Conservation (phyloP, 2,888 invertebrate species). For the Agonopterix arenella region DNA sequence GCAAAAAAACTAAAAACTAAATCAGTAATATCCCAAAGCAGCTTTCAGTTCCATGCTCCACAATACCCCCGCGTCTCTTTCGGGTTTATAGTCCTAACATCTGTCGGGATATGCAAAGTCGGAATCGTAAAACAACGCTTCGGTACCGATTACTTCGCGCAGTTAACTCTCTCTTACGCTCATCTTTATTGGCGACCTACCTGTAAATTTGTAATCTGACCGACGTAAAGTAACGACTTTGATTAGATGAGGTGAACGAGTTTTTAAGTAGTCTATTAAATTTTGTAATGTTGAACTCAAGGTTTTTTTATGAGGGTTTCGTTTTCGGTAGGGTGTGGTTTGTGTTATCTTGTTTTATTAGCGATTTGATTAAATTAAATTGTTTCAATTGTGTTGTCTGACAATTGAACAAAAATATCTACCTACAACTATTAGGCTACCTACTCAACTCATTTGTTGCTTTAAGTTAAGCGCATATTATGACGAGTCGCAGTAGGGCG, state of each 20-base stretch:
- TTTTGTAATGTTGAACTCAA: constrained; percentile 13
- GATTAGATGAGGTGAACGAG: constrained; percentile 46
- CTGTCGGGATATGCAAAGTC: constrained; percentile 69
- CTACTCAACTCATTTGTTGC: too few species aligned
- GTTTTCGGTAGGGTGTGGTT: too few species aligned
- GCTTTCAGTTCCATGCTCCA: constrained; percentile 28
- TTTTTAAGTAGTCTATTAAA: constrained; percentile 25
- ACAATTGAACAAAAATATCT: too few species aligned
- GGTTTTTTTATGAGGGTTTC: background rate
- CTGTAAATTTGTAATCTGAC: constrained; percentile 63
- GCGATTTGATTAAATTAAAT: too few species aligned
- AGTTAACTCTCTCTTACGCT: constrained; percentile 67
- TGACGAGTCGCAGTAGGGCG: too few species aligned
- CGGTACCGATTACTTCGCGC: constrained; percentile 52
- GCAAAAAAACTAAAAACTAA: background rate
- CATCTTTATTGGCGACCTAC: constrained; percentile 64
- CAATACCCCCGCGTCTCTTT: constrained; percentile 44
- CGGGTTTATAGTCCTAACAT: constrained; percentile 63
- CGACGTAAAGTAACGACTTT: constrained; percentile 38
- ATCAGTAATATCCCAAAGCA: background rate
- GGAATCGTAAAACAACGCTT: constrained; percentile 56
- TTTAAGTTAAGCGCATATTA: too few species aligned
- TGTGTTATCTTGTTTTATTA: too few species aligned
- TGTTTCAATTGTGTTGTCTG: too few species aligned
- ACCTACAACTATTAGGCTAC: too few species aligned